Conservation (phyloP, 1,140 invertebrate species). For the Gryllus bimaculatus region DNA sequence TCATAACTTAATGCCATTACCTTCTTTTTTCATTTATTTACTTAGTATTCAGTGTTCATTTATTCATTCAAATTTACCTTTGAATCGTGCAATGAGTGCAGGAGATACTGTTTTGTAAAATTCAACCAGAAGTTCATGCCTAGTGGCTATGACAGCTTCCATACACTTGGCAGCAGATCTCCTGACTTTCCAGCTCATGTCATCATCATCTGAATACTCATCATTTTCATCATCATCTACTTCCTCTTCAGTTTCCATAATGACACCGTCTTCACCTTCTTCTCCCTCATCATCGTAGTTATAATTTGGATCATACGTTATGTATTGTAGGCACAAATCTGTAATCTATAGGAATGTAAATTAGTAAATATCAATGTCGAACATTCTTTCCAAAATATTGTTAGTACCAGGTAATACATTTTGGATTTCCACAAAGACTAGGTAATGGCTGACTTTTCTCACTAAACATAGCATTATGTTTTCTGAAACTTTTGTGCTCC, state of each 20-base stretch:
- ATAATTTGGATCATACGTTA: slow-evolving; percentile 98
- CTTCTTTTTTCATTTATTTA: too few relatives aligned
- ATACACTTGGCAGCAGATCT: slow-evolving; percentile 94
- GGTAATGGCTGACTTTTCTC: too few relatives aligned
- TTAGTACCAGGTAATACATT: too few relatives aligned
- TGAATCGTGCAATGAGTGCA: slow-evolving; percentile 82
- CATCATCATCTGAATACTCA: slow-evolving; percentile 97
- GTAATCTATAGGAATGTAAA: slow-evolving; percentile 54
- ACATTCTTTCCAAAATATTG: too few relatives aligned
- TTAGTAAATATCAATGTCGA: slow-evolving; percentile 19
- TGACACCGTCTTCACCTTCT: slow-evolving; percentile 45
- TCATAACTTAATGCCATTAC: too few relatives aligned
- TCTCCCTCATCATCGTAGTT: slow-evolving; percentile 84
- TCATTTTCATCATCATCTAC: slow-evolving; percentile 76
- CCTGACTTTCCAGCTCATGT: slow-evolving; percentile 97
- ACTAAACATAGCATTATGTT: too few relatives aligned
- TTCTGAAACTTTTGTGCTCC: too few relatives aligned
- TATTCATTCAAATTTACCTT: slow-evolving; percentile 46
- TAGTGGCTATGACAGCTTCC: slow-evolving; percentile 85
- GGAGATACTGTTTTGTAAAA: slow-evolving; percentile 85
- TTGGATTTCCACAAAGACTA: too few relatives aligned
- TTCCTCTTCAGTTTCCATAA: slow-evolving; percentile 56
- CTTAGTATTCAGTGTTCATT: too few relatives aligned
- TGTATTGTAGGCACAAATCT: slow-evolving; percentile 79
- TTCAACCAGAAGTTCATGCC: slow-evolving; percentile 81